Conservation (phyloP, 2,888 invertebrate species). For the Drosophila fungiperda region DNA sequence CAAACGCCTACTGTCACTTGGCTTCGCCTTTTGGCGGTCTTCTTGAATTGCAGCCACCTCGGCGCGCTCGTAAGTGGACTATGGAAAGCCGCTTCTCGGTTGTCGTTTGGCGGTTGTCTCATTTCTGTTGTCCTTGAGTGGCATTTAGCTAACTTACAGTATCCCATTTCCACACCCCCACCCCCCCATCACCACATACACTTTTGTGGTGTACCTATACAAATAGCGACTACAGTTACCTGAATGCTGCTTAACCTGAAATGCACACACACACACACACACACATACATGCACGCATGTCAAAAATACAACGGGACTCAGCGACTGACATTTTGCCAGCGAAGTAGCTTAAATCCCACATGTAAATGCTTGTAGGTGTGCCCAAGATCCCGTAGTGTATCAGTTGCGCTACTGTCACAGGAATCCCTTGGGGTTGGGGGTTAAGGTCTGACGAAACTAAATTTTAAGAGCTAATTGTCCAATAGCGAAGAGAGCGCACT, state of each 20-base stretch:
- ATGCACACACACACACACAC: constrained; percentile 16
- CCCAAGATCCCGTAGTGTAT: constrained; percentile 35
- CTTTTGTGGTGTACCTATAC: constrained; percentile 26
- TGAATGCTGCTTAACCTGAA: constrained; percentile 55
- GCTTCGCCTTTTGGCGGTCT: background rate
- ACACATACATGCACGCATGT: constrained; percentile 1
- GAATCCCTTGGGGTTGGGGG: no score
- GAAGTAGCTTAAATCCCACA: constrained; percentile 77
- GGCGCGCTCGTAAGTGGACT: constrained; percentile 45
- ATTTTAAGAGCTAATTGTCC: constrained; percentile 61
- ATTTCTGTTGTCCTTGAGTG: constrained; percentile 56
- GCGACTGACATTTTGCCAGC: constrained; percentile 60
- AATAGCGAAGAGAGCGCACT: constrained; percentile 43
- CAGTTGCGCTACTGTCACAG: constrained; percentile 1
- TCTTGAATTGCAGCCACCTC: constrained; percentile 16
- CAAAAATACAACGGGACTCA: constrained; percentile 40
- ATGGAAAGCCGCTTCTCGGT: constrained; percentile 41
- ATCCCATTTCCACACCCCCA: constrained; percentile 20
- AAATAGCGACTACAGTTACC: constrained; percentile 53
- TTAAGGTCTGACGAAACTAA: constrained; percentile 7
- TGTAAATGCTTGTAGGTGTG: constrained; percentile 61
- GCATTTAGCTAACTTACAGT: constrained; percentile 60
- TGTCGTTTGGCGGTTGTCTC: constrained; percentile 7
- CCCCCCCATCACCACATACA: constrained; percentile 18
- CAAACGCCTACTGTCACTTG: background rate